Base-by-base conservation (phyloP, 2,888 invertebrate genomes). In the Mycalesis mineus region DNA sequence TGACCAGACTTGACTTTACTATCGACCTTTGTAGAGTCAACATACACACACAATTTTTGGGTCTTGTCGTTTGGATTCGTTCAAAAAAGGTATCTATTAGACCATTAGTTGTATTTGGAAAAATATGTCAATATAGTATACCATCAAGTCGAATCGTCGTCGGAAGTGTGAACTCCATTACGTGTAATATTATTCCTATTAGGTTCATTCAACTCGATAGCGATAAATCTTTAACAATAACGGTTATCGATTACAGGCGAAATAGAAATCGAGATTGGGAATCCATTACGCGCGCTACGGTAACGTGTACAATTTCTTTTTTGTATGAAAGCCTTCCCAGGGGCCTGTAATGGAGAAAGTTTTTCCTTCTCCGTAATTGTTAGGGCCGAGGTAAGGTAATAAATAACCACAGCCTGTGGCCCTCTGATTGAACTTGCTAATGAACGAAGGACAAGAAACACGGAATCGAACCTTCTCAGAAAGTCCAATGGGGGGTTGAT, bases 401-500 rank as follows among this genome's bases (percentile, higher is more conserved):
- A 89, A 88, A 89, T 89, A 88, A 89, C 88, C 88, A 65, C 87
- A 84, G 78, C 74, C 81, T 76, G 80, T 73, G 77, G 78, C 77
- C 79, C 79, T 78, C 84, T 88, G 88, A 88, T 89, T 88, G 89
- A 89, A 88, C 87, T 88, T 85, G 86, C 84, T 89, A 89, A 89
- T 89, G 87, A 88, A 87, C 78, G 87, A 80, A 83, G 85, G 81
- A 86, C 84, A 88, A 87, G 86, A 82, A 85, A 84, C 82, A 76
- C 79, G 78, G 74, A 82, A 85, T 85, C 82, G 84, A 78, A 77
- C 75, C 72, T 75, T 69, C 70, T 71, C 64, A 66, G 70, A 69
- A 69, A 73, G 70, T 70, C 71, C 70, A 66, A 70, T 61, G 64
- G 22, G 41, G 42, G 51, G 29, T 51, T 51, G 14, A 59, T 62